Evolutionary conservation across 2,797 vertebrate species (phyloP).

Genomic region (Semaprochilodus insignis): DNA sequence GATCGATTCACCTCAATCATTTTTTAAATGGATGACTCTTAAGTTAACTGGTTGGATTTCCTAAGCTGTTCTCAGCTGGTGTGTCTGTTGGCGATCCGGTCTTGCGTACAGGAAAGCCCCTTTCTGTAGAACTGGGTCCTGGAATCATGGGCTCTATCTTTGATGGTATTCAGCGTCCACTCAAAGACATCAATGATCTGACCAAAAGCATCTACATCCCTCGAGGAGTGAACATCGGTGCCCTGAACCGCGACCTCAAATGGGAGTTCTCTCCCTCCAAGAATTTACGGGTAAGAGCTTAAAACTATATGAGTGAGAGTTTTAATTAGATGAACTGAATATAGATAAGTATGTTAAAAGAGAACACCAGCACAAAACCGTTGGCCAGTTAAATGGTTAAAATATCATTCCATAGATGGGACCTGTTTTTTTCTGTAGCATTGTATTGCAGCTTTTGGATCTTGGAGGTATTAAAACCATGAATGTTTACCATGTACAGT

Average conservation of each 20-base stretch:
- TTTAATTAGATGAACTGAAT: background rate
- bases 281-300: conserved; percentile 85
- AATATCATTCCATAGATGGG: background rate
- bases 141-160: conserved; percentile 99
- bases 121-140: conserved; percentile 96
- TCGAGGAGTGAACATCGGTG: conserved; percentile 94
- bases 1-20: background rate
- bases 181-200: conserved; percentile 92
- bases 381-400: no score
- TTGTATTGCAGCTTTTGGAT: background rate
- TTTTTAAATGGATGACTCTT: background rate
- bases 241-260: conserved; percentile 91
- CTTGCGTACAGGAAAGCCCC: conserved; percentile 95
- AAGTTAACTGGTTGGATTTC: conserved; percentile 63
- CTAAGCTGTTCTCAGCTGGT: conserved; percentile 86
- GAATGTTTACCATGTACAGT: no score
- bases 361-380: no score
- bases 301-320: background rate
- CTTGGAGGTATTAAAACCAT: no score
- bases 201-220: conserved; percentile 98
- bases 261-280: conserved; percentile 94
- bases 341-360: background rate
- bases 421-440: background rate
- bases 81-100: conserved; percentile 98
- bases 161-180: conserved; percentile 97